phyloP scores from a whole-genome alignment of 2,797 vertebrate genomes.

The Clamator glandarius region DNA sequence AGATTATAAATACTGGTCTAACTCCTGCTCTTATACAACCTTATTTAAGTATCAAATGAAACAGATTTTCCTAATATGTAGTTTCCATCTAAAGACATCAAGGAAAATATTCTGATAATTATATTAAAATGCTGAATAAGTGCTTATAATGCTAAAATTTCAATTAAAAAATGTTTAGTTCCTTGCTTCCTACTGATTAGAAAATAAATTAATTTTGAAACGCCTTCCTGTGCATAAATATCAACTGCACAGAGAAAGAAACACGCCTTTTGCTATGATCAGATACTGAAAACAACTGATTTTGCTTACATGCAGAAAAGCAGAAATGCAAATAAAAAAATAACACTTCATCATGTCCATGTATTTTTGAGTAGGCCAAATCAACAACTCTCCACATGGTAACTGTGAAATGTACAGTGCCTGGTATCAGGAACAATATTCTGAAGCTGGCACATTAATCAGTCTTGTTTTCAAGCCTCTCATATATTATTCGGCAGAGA shows the following conservation, averaged over 20 bases:
- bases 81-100: neutral
- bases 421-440: constrained; percentile 77
- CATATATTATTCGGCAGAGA: constrained; percentile 72
- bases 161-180: neutral
- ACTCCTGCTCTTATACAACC: constrained; percentile 43
- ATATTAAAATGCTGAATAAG: constrained; percentile 39
- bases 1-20: constrained; percentile 30
- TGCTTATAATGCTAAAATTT: constrained; percentile 30
- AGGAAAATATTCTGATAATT: constrained; percentile 1
- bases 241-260: constrained; percentile 33
- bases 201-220: constrained; percentile 49
- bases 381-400: constrained; percentile 79
- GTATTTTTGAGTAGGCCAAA: constrained; percentile 77
- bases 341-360: constrained; percentile 77
- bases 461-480: constrained; percentile 76
- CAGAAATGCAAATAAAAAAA: constrained; percentile 75
- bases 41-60: constrained; percentile 39
- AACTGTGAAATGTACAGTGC: constrained; percentile 79
- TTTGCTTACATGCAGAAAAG: constrained; percentile 68
- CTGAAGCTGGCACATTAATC: constrained; percentile 78
- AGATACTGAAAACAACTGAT: constrained; percentile 63
- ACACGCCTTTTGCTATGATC: constrained; percentile 56
- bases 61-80: constrained; percentile 33
- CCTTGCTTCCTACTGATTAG: constrained; percentile 34
- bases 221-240: constrained; percentile 41